These are phyloP conservation scores for Leptobrachium leishanense DNA, from an alignment of 2,113 vertebrate species.

Conservation along the genomic window DNA sequence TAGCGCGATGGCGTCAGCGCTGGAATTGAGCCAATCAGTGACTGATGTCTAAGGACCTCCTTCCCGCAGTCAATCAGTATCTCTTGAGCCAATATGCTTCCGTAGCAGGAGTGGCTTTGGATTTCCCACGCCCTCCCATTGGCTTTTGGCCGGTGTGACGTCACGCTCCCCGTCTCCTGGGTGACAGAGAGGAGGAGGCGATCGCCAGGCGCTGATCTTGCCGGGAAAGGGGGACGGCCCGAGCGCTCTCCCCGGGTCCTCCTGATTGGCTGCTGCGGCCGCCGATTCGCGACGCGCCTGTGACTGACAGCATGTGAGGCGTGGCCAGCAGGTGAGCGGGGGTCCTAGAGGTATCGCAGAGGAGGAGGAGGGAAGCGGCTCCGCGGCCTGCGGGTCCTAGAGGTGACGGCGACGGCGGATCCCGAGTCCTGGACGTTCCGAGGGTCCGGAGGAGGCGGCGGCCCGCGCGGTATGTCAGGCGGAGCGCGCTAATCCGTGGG, in stretches of 20 bases:
- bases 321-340: conserved; percentile 42
- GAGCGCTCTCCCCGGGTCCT: not conserved
- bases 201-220: not conserved
- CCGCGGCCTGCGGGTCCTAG: conserved; percentile 48
- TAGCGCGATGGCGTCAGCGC: conserved; percentile 8
- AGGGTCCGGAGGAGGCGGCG: conserved; percentile 58
- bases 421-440: not conserved
- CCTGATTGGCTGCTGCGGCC: conserved; percentile 8
- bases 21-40: conserved; percentile 35
- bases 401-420: conserved; percentile 26
- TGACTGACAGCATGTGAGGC: conserved; percentile 22
- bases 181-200: conserved; percentile 28
- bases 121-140: conserved; percentile 43
- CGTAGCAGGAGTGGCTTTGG: conserved; percentile 43
- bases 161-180: conserved; percentile 37
- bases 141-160: conserved; percentile 21
- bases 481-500: conserved; percentile 33
- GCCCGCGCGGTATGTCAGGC: conserved; percentile 30
- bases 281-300: conserved; percentile 4
- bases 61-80: conserved; percentile 38
- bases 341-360: conserved; percentile 43
- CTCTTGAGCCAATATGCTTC: conserved; percentile 15
- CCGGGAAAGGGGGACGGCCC: conserved; percentile 10
- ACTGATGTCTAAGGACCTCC: not conserved
- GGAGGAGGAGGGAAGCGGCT: conserved; percentile 43